Evolutionary conservation across 2,113 vertebrate genomes (phyloP).

Genomic region (Oceanodroma tethys): DNA sequence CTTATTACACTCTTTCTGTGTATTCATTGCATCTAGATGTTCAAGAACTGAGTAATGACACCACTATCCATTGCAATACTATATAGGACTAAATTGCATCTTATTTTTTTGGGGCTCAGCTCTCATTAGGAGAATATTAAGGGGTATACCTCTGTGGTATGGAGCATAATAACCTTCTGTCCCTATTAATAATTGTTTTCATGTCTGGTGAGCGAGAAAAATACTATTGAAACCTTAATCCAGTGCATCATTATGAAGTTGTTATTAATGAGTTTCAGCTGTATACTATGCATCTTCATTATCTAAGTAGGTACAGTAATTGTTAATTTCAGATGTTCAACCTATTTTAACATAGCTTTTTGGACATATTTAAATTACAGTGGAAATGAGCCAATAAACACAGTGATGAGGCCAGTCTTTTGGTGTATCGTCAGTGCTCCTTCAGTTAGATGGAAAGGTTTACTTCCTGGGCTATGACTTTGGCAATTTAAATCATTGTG

Average conservation of each 20-base stretch:
- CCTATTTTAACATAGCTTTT: rapidly evolving
- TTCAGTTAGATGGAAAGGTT: neutral
- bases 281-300: neutral
- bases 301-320: neutral
- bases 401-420: neutral
- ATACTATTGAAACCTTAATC: neutral
- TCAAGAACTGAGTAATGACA: neutral
- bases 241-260: neutral
- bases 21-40: neutral
- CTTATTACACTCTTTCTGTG: neutral
- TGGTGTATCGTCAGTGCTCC: neutral
- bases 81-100: rapidly evolving
- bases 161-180: neutral
- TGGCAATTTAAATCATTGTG: neutral
- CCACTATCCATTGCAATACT: no score
- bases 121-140: neutral
- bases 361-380: neutral
- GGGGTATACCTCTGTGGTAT: neutral
- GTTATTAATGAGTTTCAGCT: neutral
- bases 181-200: neutral
- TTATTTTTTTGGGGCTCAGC: neutral
- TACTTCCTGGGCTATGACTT: neutral
- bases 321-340: neutral
- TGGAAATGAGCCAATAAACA: neutral
- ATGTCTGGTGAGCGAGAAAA: neutral